Base-by-base conservation (phyloP, 2,113 vertebrate genomes). In the Rhegmatorhina hoffmannsi region DNA sequence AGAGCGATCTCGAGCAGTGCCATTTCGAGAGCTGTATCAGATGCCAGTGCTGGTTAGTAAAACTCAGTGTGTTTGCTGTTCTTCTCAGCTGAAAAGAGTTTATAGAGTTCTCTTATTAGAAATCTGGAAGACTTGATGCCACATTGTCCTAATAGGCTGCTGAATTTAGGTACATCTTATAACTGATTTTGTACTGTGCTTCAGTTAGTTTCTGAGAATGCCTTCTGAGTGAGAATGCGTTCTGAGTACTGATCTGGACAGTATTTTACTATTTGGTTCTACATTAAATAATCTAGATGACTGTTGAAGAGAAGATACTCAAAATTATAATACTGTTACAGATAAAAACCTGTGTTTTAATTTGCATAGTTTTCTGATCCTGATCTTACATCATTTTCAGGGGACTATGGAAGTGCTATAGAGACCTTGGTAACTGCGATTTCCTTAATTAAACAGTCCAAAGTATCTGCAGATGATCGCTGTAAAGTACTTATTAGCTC, bases 401-500 rank as follows among this genome's bases (percentile, higher is more conserved):
- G 99, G 80, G 99, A 99, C 96, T 99, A 99, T 95, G 99, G 99
- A 97, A 99, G 99, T 96, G 99, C 99, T 86, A 99, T 99, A 97
- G 99, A 99, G 97, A 99, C 99, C 56, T 97, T 99, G 98, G 99
- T 99, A 97, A 99, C 99, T 52, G 99, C 99, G 78, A 99, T 99
- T 98, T 99, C 99, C 96, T 98, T 99, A 97, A 99, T 99, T 94
- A 99, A 99, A 97, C 99, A 99, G 96, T 99, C 99, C 92, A 99
- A 99, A 98, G 99, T 99, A 67, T 99, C 99, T 29, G 99, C 99
- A 19, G 99, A 99, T 55, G 99, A 99, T 97, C 99, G 99, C 92
- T 99, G 99, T 95, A 99, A 99, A 97, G 99, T 99, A 67, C 99
- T 99, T 91, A 99, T 99, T 98, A 99, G 99, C 96, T 99, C 99